Percentiles rank a stretch among this genome's conserved stretches.
Evolutionary conservation across 2,888 invertebrate species (phyloP).

Genomic region (Phoenoteleia sp.): DNA sequence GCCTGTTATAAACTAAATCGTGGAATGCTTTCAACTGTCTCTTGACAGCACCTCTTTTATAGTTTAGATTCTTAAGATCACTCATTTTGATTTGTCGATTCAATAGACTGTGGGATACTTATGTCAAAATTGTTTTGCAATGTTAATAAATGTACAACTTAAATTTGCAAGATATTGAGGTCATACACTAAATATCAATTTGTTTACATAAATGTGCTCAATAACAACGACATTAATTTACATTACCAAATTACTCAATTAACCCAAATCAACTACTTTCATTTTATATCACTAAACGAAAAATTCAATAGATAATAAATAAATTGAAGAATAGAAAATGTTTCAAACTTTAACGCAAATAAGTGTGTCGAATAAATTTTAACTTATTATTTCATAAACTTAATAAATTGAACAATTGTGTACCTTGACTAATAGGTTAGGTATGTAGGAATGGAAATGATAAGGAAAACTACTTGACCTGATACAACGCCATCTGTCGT

Average conservation of each 20-base stretch:
- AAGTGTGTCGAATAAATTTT: background rate
- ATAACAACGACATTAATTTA: background rate
- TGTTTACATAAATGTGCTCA: background rate
- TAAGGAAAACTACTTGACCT: too few species aligned
- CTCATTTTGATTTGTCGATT: background rate
- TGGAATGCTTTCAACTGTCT: slow-evolving; percentile 9
- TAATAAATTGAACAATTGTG: too few species aligned
- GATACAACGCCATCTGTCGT: too few species aligned
- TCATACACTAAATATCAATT: background rate
- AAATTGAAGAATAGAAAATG: background rate
- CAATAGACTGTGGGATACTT: background rate
- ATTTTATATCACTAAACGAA: background rate
- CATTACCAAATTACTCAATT: background rate
- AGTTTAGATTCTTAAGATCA: background rate
- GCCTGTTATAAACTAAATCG: background rate
- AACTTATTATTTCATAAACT: background rate
- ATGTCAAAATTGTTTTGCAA: background rate
- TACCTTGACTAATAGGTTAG: too few species aligned
- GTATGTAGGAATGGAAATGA: too few species aligned
- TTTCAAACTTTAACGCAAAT: background rate
- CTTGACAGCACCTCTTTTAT: background rate
- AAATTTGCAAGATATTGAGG: background rate
- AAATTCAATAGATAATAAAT: background rate
- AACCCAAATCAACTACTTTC: background rate
- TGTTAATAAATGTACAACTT: background rate